Evolutionary conservation across 2,888 invertebrate species (phyloP), one percentile per base, ranked within the genome.

Genomic region (Conops quadrifasciatus): DNA sequence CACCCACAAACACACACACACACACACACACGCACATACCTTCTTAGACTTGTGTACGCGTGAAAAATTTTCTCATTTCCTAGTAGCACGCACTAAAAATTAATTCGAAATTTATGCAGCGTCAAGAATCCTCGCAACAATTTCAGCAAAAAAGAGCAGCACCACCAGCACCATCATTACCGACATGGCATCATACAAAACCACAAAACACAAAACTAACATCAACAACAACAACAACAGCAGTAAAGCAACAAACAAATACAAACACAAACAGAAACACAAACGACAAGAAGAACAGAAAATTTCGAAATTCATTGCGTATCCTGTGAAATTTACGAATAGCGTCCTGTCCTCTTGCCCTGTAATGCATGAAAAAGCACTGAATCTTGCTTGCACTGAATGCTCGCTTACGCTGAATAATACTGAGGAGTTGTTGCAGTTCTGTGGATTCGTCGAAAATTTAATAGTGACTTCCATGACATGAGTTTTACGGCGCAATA

Each of bases 81-180:
- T 11, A 53, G 53, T 59, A 26, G 58, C 58, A 60, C 30, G 60
- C 21, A 53, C 53, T 53, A 64, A 67, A 67, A 67, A 67, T 67
- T 67, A 67, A 67, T 67, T 67, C 58, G 58, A 67, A 67, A 67
- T 67, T 67, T 67, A 67, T 67, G 30, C 65, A 30, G 49, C 51
- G 30, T 51, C 65, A 26, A 19, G 65, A 60, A 60, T 30, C 30
- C 13, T 30, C 36, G 36, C 60, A 60, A 36, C 53, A 21, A n/a
- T 13, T n/a, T 19, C 53, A 53, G 53, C 53, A 19, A 53, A 53
- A 53, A 53, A n/a, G 13, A 43, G 26, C 59, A 59, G 26, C 59
- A 43, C 4, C 19, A 53, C 19, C 53, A 53, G 13, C 53, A 11
- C 53, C n/a, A n/a, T n/a, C n/a, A n/a, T n/a, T n/a, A n/a, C n/a